Conservation (phyloP, 2,888 invertebrate species). For the Caradrina kadenii region DNA sequence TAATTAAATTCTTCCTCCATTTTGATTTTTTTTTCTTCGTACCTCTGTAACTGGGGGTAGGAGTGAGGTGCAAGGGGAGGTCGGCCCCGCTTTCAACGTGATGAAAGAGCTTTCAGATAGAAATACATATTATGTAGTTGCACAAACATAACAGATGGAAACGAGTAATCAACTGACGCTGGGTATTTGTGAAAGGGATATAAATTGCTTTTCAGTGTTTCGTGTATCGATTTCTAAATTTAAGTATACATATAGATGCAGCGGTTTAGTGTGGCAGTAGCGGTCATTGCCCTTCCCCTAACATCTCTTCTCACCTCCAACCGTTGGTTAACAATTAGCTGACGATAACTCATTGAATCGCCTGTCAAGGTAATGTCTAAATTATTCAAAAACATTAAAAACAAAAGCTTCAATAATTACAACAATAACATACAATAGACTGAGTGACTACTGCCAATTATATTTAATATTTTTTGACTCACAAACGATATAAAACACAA, state of each 20-base stretch:
- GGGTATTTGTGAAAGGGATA: constrained; percentile 32
- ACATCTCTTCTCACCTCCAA: no score
- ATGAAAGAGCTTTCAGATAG: constrained; percentile 52
- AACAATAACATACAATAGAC: not conserved
- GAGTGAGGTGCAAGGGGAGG: constrained; percentile 51
- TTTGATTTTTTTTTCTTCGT: constrained; percentile 25
- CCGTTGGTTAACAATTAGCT: not conserved
- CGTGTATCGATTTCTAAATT: not conserved
- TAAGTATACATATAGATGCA: not conserved
- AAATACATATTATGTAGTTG: constrained; percentile 9
- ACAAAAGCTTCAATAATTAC: not conserved
- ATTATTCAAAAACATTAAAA: not conserved
- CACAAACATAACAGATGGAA: constrained; percentile 38
- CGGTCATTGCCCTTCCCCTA: no score
- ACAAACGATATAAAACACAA: not conserved
- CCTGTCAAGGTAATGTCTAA: not conserved
- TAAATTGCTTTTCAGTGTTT: constrained; percentile 17
- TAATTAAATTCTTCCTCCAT: constrained; percentile 6
- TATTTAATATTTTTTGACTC: constrained; percentile 3
- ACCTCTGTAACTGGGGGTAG: constrained; percentile 14
- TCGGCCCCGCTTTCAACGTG: constrained; percentile 37
- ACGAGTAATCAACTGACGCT: constrained; percentile 45
- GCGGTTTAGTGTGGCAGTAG: no score
- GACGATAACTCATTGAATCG: not conserved
- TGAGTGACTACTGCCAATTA: constrained; percentile 1